A percentile compares a stretch with the other conserved stretches of the same genome.
Evolutionary conservation across 2,888 invertebrate species (phyloP).

Genomic region (Trichogramma dendrolimi): DNA sequence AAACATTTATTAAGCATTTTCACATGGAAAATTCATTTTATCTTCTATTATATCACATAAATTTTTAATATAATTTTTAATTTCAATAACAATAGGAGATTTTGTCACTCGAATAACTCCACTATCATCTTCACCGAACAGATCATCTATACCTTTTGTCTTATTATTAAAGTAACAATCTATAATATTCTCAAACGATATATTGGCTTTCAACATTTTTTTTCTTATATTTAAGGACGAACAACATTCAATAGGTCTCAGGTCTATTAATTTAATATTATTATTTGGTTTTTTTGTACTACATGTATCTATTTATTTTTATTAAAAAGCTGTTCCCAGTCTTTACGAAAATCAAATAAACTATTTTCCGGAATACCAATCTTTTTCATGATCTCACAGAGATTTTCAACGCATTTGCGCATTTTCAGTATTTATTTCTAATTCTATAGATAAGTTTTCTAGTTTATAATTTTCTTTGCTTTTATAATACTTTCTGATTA

Average conservation of each 20-base stretch:
- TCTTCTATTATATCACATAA: no score
- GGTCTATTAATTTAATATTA: constrained; percentile 19
- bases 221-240: constrained; percentile 1
- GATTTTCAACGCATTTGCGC: constrained; percentile 8
- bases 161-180: neutral
- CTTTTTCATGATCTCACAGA: neutral
- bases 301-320: constrained; percentile 31
- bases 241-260: constrained; percentile 2
- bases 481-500: constrained; percentile 5
- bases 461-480: constrained; percentile 3
- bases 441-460: neutral
- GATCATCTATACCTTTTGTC: neutral
- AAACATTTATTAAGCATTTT: no score
- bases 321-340: constrained; percentile 28
- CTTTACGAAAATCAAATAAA: neutral
- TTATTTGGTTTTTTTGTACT: constrained; percentile 24
- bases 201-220: constrained; percentile 6
- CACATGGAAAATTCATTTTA: no score
- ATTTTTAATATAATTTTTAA: no score
- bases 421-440: neutral
- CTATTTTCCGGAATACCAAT: constrained; percentile 7
- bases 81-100: neutral
- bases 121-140: constrained; percentile 1
- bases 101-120: constrained; percentile 4
- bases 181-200: neutral